Percentiles rank a stretch among this genome's conserved stretches.
These are phyloP conservation scores for Caenorhabditis panamensis DNA, from an alignment of 2,888 invertebrate species.

Conservation along the genomic window DNA sequence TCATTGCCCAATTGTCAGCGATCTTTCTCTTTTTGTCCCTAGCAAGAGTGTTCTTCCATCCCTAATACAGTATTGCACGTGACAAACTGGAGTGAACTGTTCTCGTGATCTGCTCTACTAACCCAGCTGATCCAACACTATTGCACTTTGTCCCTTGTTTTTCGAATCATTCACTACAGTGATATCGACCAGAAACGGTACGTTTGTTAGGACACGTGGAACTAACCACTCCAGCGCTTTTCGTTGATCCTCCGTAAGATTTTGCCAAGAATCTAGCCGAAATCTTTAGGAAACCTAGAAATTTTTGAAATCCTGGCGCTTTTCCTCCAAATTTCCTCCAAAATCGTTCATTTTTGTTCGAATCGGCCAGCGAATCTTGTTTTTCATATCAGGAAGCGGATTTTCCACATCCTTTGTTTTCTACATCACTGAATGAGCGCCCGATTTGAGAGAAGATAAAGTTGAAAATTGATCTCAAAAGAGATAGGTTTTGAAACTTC, in stretches of 20 bases:
- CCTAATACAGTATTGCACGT: not conserved
- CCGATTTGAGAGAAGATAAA: not conserved
- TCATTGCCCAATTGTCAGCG: constrained; percentile 18
- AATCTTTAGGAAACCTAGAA: not conserved
- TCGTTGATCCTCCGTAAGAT: not conserved
- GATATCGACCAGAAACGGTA: not conserved
- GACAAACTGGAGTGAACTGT: not conserved
- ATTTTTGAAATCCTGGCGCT: too few species aligned
- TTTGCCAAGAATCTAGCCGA: not conserved
- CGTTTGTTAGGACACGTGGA: not conserved
- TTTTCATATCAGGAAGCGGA: constrained; percentile 4
- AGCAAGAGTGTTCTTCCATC: not conserved
- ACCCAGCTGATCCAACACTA: constrained; percentile 4
- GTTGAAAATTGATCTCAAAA: not conserved
- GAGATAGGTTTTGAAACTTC: not conserved
- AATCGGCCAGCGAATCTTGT: not conserved
- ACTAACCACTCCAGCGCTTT: not conserved
- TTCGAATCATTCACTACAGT: not conserved
- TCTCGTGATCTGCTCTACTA: not conserved
- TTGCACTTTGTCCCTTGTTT: not conserved
- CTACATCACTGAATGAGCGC: not conserved
- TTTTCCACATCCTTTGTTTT: constrained; percentile 1
- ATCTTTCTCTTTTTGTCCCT: constrained; percentile 9
- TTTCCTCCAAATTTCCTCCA: constrained; percentile 1
- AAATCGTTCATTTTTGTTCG: not conserved